Base-by-base conservation (phyloP, 2,888 invertebrate genomes). In the Megaustenia siamemsis region DNA sequence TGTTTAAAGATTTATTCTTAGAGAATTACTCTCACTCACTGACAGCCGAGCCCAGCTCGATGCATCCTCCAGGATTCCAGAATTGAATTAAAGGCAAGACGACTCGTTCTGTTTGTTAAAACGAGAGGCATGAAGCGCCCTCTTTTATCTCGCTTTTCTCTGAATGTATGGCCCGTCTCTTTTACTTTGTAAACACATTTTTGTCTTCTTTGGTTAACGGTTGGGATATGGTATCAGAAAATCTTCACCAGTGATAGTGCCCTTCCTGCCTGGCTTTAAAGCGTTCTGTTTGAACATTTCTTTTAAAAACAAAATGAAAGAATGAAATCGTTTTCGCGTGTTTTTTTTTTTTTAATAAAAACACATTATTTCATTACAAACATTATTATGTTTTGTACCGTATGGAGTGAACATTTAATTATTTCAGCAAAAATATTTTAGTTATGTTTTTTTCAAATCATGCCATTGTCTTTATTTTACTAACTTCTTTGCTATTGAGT, bases 81-180 rank as follows among this genome's bases (percentile, higher is more conserved):
- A 80, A 80, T 80, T 69, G 53, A 80, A 80, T 80, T 80, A 80
- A 45, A 69, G 69, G 53, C 53, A 68, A 69, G 69, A 66, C 40
- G 63, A 45, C 49, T 69, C 69, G 69, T 80, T 69, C n/a, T 69
- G 69, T 80, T 80, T 80, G 80, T 80, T 80, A 80, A 45, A 80
- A 35, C 53, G 49, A 53, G 69, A 69, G 69, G 38, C 68, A n/a
- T 38, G 69, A 63, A 53, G 35, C 49, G 80, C 56, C 38, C 8
- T 68, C 53, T 69, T 43, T 68, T 38, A 40, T 78, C 66, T 63
- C 68, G 4, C 24, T 49, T 53, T 35, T 68, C 53, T 68, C 43
- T 38, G 49, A 53, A 38, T 69, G 69, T 45, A 80, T 53, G 69
- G 69, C 80, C 80, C 3, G 35, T 53, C 49, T 69, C 49, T 49